Percentiles rank a stretch among this genome's conserved stretches.
These are phyloP conservation scores for Epirrhoe tristata DNA, from an alignment of 2,888 invertebrate genomes.

Conservation along the genomic window DNA sequence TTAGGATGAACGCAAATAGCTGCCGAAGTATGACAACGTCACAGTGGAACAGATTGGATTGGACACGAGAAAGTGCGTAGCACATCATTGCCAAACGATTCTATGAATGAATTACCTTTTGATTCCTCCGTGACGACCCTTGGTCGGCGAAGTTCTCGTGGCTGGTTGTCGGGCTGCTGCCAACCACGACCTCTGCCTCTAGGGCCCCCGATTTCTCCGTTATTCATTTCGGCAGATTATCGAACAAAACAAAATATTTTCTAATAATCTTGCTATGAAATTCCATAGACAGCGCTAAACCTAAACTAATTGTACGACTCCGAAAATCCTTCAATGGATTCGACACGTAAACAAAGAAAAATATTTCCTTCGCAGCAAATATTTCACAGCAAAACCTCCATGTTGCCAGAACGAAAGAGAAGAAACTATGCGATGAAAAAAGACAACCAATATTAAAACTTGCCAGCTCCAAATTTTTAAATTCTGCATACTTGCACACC, in stretches of 20 bases:
- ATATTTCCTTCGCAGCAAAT: slow-evolving; percentile 65
- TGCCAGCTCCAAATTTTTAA: slow-evolving; percentile 23
- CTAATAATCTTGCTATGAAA: slow-evolving; percentile 56
- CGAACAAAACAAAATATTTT: slow-evolving; percentile 45
- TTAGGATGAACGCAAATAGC: slow-evolving; percentile 61
- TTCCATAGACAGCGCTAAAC: slow-evolving; percentile 68
- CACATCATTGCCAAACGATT: slow-evolving; percentile 3
- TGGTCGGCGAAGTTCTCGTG: slow-evolving; percentile 79
- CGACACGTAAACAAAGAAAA: slow-evolving; percentile 85
- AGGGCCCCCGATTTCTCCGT: slow-evolving; percentile 81
- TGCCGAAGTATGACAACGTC: slow-evolving; percentile 67
- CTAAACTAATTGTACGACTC: slow-evolving; percentile 44
- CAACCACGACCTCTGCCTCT: slow-evolving; percentile 83
- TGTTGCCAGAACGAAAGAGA: slow-evolving; percentile 56
- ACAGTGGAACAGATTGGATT: slow-evolving; percentile 51
- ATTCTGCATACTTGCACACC: neutral
- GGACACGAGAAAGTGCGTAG: slow-evolving; percentile 55
- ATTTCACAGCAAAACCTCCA: slow-evolving; percentile 74
- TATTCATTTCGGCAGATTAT: slow-evolving; percentile 73
- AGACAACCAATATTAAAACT: slow-evolving; percentile 34
- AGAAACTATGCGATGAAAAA: slow-evolving; percentile 31
- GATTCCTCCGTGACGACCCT: slow-evolving; percentile 67
- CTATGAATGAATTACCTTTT: slow-evolving; percentile 59
- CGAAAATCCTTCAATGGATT: slow-evolving; percentile 54
- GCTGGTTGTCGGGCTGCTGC: slow-evolving; percentile 78